These are phyloP conservation scores for Andrena camellia DNA, from an alignment of 2,888 invertebrate species.

Conservation along the genomic window DNA sequence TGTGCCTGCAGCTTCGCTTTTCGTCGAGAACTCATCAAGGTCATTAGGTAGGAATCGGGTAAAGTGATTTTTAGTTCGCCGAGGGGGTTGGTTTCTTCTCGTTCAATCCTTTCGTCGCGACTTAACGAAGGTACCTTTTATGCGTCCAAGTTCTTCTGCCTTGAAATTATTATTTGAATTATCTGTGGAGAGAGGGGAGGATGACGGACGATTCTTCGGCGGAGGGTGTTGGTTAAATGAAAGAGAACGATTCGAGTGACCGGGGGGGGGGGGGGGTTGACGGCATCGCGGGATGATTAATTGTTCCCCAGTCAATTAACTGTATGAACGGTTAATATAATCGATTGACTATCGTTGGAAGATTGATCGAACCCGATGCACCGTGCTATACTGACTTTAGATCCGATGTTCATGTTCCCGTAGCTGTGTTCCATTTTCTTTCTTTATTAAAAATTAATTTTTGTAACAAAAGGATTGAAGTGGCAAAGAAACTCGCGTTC, in stretches of 20 bases:
- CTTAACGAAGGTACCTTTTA: not conserved
- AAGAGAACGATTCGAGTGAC: not conserved
- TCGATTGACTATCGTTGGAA: not conserved
- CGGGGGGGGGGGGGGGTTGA: not conserved
- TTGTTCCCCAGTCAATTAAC: not conserved
- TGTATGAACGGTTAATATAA: not conserved
- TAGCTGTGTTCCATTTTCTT: not conserved
- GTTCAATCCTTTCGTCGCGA: conserved; percentile 7
- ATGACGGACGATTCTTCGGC: not conserved
- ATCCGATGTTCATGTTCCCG: not conserved
- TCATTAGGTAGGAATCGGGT: not conserved
- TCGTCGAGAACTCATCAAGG: not conserved
- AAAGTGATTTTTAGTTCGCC: not conserved
- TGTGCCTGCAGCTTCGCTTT: conserved; percentile 40
- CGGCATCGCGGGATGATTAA: not conserved
- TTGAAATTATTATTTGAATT: not conserved
- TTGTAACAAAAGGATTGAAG: conserved; percentile 4
- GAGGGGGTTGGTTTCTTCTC: not conserved
- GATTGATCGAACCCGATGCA: not conserved
- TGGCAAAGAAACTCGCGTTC: not conserved
- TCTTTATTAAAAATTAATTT: not conserved
- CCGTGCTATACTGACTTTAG: not conserved
- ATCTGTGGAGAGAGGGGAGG: not conserved
- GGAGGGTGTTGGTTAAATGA: not conserved
- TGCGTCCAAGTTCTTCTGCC: not conserved